Base-by-base conservation (phyloP, 2,888 invertebrate genomes). In the Drosophila nr. perissopoda region DNA sequence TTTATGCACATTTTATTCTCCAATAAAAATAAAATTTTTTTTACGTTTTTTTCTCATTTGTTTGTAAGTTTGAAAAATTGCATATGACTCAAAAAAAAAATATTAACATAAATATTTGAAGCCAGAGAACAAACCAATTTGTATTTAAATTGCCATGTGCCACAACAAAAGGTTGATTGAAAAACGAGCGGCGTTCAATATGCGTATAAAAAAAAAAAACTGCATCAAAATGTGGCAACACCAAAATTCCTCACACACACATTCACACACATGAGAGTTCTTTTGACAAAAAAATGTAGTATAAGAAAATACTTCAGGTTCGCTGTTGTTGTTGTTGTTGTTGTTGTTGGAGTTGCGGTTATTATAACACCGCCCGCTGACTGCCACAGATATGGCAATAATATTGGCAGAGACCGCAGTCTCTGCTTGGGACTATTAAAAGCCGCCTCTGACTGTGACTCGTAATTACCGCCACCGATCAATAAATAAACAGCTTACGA, bases 401-500 rank as follows among this genome's bases (percentile, higher is more conserved):
- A 60, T 82, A 70, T 72, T 79, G 51, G 51, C 70, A 46, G 49
- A 59, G 67, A 62, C 36, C 27, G n/a, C 16, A 42, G 65, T 46
- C 63, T 54, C 25, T 38, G 25, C 29, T 40, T 11, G 53, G n/a
- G 60, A 40, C 70, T 61, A 80, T 78, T 80, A 71, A 71, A 64
- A 61, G 36, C 63, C 29, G 60, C 52, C 65, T 38, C 48, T 33
- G 63, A 66, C 67, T 72, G 65, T 42, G 70, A 56, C 53, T 64
- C 83, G 86, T 76, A 83, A 83, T 83, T 83, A 89, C 76, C 61
- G 70, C 84, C 59, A 52, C 61, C 78, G 76, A 85, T 84, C 85
- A 82, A 89, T 89, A 85, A 89, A 88, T 88, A 84, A 89, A 85
- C 70, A 88, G 88, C 79, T 84, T 75, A 72, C 71, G 49, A 11